phyloP scores from a whole-genome alignment of 2,113 vertebrate genomes.

The Psittacara wagleri region DNA sequence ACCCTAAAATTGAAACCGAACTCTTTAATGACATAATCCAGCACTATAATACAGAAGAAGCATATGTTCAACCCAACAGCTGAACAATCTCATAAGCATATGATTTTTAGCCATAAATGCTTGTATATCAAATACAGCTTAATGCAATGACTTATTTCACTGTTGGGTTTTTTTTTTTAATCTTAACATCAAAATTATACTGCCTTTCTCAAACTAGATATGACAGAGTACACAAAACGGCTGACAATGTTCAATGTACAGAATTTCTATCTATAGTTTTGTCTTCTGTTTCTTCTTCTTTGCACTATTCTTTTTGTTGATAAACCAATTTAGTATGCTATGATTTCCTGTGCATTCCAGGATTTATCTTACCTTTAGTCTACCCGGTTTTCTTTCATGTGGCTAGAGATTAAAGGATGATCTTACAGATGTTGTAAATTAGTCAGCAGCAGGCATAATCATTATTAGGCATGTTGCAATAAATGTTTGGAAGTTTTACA shows the following conservation, averaged over 20 bases:
- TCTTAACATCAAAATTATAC: background rate
- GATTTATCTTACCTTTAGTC: slow-evolving; percentile 70
- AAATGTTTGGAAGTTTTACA: slow-evolving; percentile 73
- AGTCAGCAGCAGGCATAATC: slow-evolving; percentile 73
- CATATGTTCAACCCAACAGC: slow-evolving; percentile 76
- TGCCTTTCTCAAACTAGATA: background rate
- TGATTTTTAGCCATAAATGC: slow-evolving; percentile 73
- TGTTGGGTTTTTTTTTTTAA: background rate
- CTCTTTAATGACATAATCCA: slow-evolving; percentile 84
- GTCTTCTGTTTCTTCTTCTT: background rate
- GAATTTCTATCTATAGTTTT: background rate
- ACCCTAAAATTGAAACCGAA: slow-evolving; percentile 83
- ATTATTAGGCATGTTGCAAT: slow-evolving; percentile 71
- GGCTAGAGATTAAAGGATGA: slow-evolving; percentile 75
- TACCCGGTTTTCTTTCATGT: slow-evolving; percentile 61
- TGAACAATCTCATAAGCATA: slow-evolving; percentile 73
- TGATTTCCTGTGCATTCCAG: slow-evolving; percentile 40
- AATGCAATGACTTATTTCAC: slow-evolving; percentile 44
- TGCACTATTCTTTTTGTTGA: slow-evolving; percentile 15
- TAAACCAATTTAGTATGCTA: slow-evolving; percentile 47
- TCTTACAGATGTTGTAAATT: slow-evolving; percentile 76
- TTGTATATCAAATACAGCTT: slow-evolving; percentile 41
- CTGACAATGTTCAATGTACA: background rate
- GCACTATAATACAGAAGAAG: slow-evolving; percentile 65
- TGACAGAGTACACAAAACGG: background rate